Conservation (phyloP, 2,888 invertebrate species). For the Hedychridium roseum region DNA sequence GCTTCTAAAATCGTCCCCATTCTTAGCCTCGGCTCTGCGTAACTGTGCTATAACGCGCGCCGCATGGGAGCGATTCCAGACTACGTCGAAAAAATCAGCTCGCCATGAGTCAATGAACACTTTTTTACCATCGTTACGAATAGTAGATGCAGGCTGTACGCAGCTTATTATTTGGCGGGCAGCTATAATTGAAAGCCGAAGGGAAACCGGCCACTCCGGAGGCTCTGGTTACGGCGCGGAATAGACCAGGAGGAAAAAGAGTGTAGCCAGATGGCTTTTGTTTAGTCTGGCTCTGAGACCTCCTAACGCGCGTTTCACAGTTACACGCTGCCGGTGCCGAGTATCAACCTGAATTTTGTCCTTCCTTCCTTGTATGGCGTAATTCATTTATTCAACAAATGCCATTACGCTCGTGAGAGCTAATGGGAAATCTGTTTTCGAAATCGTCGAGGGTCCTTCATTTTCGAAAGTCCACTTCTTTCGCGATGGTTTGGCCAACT, state of each 20-base stretch:
- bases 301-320: constrained; percentile 26
- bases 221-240: constrained; percentile 29
- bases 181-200: constrained; percentile 32
- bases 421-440: too few relatives aligned
- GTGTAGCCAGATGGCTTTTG: constrained; percentile 49
- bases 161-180: constrained; percentile 29
- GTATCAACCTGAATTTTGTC: constrained; percentile 13
- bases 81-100: constrained; percentile 10
- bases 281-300: constrained; percentile 45
- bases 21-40: constrained; percentile 40
- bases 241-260: constrained; percentile 26
- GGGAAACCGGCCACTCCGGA: constrained; percentile 3
- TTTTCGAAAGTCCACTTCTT: too few relatives aligned
- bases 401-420: too few relatives aligned
- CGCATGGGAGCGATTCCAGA: constrained; percentile 3
- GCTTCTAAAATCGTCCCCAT: constrained; percentile 43
- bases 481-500: too few relatives aligned
- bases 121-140: constrained; percentile 2
- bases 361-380: too few relatives aligned
- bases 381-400: too few relatives aligned
- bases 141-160: constrained; percentile 1
- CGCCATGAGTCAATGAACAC: constrained; percentile 18
- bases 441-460: too few relatives aligned
- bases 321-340: constrained; percentile 4
- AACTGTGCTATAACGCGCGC: constrained; percentile 16